A percentile compares a stretch with the other conserved stretches of the same genome.
Evolutionary conservation across 2,113 vertebrate species (phyloP).

Genomic region (Hylia prasina): DNA sequence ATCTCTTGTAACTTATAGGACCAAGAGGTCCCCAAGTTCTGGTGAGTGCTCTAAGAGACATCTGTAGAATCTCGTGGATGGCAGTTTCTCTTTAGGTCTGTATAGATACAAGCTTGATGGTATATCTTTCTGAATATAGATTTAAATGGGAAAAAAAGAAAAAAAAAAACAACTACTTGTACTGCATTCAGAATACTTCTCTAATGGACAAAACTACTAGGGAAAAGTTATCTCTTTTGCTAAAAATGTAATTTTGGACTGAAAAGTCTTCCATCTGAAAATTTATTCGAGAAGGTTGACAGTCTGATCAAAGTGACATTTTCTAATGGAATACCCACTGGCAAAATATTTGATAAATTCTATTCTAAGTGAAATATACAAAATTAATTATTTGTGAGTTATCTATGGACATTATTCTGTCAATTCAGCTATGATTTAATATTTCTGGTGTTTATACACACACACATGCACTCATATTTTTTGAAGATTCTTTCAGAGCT

Average conservation of each 20-base stretch:
- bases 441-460: neutral
- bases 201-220: neutral
- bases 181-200: neutral
- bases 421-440: neutral
- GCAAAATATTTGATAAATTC: neutral
- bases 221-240: neutral
- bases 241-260: neutral
- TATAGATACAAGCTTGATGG: neutral
- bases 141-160: neutral
- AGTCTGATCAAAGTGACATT: neutral
- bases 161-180: no score
- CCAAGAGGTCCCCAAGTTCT: neutral
- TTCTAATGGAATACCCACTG: neutral
- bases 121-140: neutral
- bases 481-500: neutral
- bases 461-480: accelerated
- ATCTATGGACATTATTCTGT: neutral
- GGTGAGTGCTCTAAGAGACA: accelerated
- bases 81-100: neutral
- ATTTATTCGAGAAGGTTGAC: neutral
- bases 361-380: neutral
- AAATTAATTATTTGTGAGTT: neutral
- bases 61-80: neutral
- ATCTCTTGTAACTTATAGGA: neutral
- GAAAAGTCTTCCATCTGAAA: neutral